These are phyloP conservation scores for Prionailurus viverrinus DNA, from an alignment of 2,113 vertebrate genomes.

Conservation along the genomic window DNA sequence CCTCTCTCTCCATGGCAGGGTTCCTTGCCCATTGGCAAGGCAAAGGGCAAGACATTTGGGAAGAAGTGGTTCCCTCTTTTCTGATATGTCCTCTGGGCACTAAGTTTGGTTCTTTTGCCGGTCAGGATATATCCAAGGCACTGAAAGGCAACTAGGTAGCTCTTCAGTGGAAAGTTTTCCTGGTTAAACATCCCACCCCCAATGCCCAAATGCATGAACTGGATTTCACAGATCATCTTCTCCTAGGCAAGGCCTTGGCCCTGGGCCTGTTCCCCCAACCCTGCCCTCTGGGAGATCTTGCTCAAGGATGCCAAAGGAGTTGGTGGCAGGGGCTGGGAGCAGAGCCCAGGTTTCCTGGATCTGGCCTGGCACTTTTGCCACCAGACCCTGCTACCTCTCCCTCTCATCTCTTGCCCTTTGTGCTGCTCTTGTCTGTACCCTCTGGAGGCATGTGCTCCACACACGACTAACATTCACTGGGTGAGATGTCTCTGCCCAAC, in stretches of 20 bases:
- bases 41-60: slow-evolving; percentile 46
- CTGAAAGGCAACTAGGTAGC: not conserved
- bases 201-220: slow-evolving; percentile 39
- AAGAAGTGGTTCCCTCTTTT: slow-evolving; percentile 34
- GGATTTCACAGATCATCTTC: slow-evolving; percentile 66
- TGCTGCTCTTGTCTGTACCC: slow-evolving; percentile 60
- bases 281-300: slow-evolving; percentile 73
- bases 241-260: slow-evolving; percentile 70
- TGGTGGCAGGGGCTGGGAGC: slow-evolving; percentile 73
- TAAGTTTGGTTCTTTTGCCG: not conserved
- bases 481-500: slow-evolving; percentile 64
- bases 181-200: not conserved
- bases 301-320: slow-evolving; percentile 75
- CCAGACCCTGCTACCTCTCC: slow-evolving; percentile 53
- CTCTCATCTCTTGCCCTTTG: slow-evolving; percentile 74
- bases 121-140: not conserved
- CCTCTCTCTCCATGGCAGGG: not conserved
- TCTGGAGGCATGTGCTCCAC: slow-evolving; percentile 38
- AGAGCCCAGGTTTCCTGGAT: slow-evolving; percentile 77
- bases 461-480: slow-evolving; percentile 62
- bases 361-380: slow-evolving; percentile 66
- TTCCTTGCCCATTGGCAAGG: slow-evolving; percentile 26
- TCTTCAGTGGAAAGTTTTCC: slow-evolving; percentile 54
- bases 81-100: not conserved
- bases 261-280: slow-evolving; percentile 65